Evolutionary conservation across 1,140 invertebrate species (phyloP).

Genomic region (Anadara kagoshimensis): DNA sequence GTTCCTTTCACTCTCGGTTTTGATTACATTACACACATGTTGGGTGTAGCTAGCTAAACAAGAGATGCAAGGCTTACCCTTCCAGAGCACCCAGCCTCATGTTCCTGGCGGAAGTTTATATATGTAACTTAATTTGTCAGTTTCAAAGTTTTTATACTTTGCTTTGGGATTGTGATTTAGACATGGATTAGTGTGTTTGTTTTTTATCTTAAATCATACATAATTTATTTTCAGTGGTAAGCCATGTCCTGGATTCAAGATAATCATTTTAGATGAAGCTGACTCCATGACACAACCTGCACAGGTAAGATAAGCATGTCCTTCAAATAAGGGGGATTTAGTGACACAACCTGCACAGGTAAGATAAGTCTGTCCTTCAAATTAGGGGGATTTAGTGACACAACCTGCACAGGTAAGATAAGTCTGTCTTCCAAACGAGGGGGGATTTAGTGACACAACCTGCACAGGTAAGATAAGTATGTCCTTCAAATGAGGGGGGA

Average conservation of each 20-base stretch:
- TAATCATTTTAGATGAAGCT: conserved; percentile 98
- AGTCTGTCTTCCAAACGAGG: conserved; percentile 94
- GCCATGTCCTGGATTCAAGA: conserved; percentile 94
- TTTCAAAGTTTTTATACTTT: too few species aligned
- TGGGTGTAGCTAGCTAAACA: too few species aligned
- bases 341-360: conserved; percentile 87
- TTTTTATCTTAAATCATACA: not conserved
- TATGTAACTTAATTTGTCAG: too few species aligned
- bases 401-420: conserved; percentile 74
- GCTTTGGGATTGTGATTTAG: too few species aligned
- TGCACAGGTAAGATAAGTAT: conserved; percentile 74
- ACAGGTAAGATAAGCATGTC: conserved; percentile 71
- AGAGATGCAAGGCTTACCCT: too few species aligned
- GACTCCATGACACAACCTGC: conserved; percentile 94
- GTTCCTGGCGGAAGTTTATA: too few species aligned
- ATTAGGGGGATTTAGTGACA: conserved; percentile 99
- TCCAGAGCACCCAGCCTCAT: too few species aligned
- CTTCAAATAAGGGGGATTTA: conserved; percentile 98
- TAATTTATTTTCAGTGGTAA: conserved; percentile 81
- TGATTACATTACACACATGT: too few species aligned
- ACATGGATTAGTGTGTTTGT: too few species aligned
- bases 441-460: conserved; percentile 96
- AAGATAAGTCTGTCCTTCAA: conserved; percentile 79
- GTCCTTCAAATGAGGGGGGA: conserved; percentile 99
- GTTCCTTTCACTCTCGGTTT: too few species aligned